Evolutionary conservation across 2,888 invertebrate genomes (phyloP).

Genomic region (Pheosia gnoma): DNA sequence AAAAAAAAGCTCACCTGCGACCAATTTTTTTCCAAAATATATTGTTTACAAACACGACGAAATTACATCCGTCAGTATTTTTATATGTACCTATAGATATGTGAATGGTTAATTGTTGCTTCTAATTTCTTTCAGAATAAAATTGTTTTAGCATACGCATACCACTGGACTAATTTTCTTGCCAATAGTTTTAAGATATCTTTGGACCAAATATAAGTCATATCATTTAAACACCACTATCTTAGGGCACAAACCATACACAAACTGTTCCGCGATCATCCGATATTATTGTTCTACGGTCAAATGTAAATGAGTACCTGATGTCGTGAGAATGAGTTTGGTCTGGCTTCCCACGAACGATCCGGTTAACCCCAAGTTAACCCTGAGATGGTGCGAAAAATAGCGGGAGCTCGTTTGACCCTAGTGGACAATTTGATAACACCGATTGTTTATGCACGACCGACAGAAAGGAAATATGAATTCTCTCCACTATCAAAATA

Average conservation of each 20-base stretch:
- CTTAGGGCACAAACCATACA: background rate
- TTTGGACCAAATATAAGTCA: conserved; percentile 12
- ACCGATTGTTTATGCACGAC: conserved; percentile 18
- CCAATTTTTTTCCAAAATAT: too few species aligned
- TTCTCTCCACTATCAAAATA: too few species aligned
- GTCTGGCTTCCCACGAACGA: conserved; percentile 60
- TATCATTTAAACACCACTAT: conserved; percentile 39
- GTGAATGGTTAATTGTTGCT: too few species aligned
- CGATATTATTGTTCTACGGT: conserved; percentile 59
- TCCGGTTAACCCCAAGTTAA: conserved; percentile 65
- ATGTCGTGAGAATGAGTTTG: conserved; percentile 65
- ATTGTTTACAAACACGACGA: too few species aligned
- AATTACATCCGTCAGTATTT: too few species aligned
- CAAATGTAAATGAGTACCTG: conserved; percentile 62
- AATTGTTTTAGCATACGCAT: too few species aligned
- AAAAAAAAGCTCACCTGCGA: too few species aligned
- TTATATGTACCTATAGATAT: too few species aligned
- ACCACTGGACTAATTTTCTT: too few species aligned
- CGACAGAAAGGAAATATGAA: background rate
- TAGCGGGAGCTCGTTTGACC: conserved; percentile 38
- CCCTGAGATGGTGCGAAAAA: conserved; percentile 64
- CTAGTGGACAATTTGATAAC: conserved; percentile 42
- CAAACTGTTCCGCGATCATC: conserved; percentile 27
- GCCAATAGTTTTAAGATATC: background rate
- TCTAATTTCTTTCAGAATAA: too few species aligned